Evolutionary conservation across 23 tunicate genomes (phyloP).

Genomic region (Aplidium turbinatum): DNA sequence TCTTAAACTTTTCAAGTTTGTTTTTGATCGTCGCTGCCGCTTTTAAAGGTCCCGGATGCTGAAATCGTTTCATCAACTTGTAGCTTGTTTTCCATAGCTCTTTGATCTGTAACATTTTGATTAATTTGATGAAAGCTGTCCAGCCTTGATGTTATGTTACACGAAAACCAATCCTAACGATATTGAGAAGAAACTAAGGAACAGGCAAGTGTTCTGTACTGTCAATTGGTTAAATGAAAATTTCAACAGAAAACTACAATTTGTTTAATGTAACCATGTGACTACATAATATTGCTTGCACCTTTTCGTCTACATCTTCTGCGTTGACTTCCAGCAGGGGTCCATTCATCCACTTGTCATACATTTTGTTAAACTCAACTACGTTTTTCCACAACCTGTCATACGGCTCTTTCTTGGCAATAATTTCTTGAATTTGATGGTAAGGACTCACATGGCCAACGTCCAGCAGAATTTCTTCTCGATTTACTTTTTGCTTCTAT

Average conservation of each 20-base stretch:
- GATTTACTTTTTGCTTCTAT: constrained; percentile 85
- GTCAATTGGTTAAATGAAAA: neutral
- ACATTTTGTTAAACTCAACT: constrained; percentile 48
- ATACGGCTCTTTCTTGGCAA: constrained; percentile 78
- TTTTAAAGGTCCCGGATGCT: constrained; percentile 84
- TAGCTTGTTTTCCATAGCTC: constrained; percentile 90
- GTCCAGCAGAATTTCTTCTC: constrained; percentile 75
- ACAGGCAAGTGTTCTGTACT: neutral
- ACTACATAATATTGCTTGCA: neutral
- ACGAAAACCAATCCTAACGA: neutral
- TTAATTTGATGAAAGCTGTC: neutral
- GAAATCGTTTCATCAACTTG: constrained; percentile 80
- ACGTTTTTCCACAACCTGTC: constrained; percentile 76
- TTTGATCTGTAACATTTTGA: constrained; percentile 39
- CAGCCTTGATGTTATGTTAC: neutral
- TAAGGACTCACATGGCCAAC: constrained; percentile 86
- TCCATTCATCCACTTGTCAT: constrained; percentile 90
- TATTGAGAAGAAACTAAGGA: too few species aligned
- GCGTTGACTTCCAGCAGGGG: constrained; percentile 82
- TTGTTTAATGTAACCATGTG: neutral
- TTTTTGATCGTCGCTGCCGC: constrained; percentile 84
- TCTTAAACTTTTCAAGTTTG: constrained; percentile 83
- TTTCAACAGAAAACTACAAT: neutral
- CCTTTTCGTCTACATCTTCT: constrained; percentile 78
- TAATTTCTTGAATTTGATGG: constrained; percentile 80